phyloP scores from a whole-genome alignment of 2,113 vertebrate genomes.

The Corvus hawaiiensis region DNA sequence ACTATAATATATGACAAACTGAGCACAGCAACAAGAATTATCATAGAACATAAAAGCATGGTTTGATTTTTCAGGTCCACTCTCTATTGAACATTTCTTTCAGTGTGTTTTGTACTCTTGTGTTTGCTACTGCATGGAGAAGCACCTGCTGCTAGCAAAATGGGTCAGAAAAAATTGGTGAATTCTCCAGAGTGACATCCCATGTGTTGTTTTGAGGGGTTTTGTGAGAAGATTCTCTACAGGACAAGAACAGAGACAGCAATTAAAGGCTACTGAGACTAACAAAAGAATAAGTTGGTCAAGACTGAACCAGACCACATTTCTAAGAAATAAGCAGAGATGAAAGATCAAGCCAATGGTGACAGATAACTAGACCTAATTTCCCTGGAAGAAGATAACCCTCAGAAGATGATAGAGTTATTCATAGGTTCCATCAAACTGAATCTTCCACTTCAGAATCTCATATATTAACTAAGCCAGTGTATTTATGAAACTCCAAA shows the following conservation, averaged over 20 bases:
- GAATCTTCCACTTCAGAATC: constrained; percentile 80
- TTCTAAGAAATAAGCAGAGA: not conserved
- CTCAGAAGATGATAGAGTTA: constrained; percentile 78
- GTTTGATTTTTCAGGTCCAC: not conserved
- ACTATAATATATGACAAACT: not conserved
- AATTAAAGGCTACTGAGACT: not conserved
- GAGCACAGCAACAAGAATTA: not conserved
- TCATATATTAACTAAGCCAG: constrained; percentile 81
- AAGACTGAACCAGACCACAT: not conserved
- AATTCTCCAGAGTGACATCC: not conserved
- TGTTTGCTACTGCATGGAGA: not conserved
- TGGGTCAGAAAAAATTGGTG: not conserved
- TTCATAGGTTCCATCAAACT: constrained; percentile 81
- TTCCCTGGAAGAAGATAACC: not conserved
- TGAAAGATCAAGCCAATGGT: not conserved
- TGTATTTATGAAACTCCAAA: constrained; percentile 81
- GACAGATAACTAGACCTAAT: not conserved
- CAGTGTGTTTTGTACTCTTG: not conserved
- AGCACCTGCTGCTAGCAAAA: not conserved
- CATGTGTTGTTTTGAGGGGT: not conserved
- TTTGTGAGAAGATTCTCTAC: not conserved
- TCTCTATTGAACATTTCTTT: not conserved
- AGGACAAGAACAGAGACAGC: not conserved
- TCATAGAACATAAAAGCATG: not conserved
- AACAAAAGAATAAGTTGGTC: not conserved